phyloP scores from a whole-genome alignment of 2,113 vertebrate genomes.

The Mungos mungo region DNA sequence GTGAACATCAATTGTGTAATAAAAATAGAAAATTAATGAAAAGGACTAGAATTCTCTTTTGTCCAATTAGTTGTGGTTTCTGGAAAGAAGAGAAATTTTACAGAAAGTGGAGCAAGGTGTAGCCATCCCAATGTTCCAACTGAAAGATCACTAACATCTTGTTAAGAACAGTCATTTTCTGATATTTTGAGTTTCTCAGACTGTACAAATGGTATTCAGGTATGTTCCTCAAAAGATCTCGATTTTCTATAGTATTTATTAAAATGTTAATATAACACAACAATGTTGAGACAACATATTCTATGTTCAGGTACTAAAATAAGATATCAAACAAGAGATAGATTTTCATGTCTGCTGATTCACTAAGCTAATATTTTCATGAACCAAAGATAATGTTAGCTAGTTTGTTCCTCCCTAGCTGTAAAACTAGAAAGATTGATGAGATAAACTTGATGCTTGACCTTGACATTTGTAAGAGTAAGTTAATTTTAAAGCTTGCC shows the following conservation, averaged over 20 bases:
- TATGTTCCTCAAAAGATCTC: background rate
- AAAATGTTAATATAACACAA: constrained; percentile 36
- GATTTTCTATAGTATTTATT: background rate
- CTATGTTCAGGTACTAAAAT: background rate
- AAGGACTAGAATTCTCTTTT: background rate
- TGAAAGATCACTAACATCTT: background rate
- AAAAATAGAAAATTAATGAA: background rate
- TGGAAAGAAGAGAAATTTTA: background rate
- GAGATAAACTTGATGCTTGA: constrained; percentile 40
- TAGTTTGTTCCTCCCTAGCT: background rate
- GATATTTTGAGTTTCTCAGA: background rate
- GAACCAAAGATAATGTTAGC: constrained; percentile 45
- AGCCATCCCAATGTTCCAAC: background rate
- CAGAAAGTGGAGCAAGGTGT: background rate
- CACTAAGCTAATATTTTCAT: constrained; percentile 52
- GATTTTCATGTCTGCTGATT: constrained; percentile 9
- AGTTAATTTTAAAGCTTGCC: constrained; percentile 55
- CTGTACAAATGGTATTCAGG: background rate
- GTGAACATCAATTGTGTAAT: background rate
- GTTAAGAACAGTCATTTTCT: background rate
- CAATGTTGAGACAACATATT: background rate
- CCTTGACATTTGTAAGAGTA: constrained; percentile 61
- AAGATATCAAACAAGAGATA: constrained; percentile 21
- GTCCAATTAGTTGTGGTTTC: background rate
- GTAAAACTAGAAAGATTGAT: constrained; percentile 40